These are phyloP conservation scores for Drosophila santomea DNA, from an alignment of 1,140 invertebrate genomes.

Conservation along the genomic window DNA sequence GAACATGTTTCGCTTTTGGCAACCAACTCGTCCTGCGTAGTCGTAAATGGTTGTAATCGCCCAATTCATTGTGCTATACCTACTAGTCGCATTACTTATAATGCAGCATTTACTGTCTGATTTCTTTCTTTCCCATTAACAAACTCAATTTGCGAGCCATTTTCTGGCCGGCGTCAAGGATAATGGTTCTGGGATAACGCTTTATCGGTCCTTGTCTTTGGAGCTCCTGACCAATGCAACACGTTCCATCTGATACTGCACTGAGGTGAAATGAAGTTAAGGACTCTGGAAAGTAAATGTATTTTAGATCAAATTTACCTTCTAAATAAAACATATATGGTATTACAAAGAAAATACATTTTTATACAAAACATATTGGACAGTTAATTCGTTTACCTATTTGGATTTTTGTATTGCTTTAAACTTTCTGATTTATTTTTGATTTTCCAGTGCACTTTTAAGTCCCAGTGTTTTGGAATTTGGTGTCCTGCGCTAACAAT, in stretches of 20 bases:
- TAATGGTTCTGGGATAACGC: constrained; percentile 62
- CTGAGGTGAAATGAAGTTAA: background rate
- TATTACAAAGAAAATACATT: background rate
- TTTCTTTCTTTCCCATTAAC: constrained; percentile 64
- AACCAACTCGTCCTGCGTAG: constrained; percentile 51
- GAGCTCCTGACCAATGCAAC: constrained; percentile 65
- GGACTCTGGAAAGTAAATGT: too few species aligned
- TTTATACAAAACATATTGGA: background rate
- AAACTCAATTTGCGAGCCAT: constrained; percentile 71
- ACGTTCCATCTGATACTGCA: constrained; percentile 50
- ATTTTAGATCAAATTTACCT: too few species aligned
- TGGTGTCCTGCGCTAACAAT: constrained; percentile 45
- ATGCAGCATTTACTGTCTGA: constrained; percentile 51
- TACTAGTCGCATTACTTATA: constrained; percentile 41
- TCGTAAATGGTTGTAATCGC: background rate
- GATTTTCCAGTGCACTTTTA: background rate
- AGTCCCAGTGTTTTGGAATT: constrained; percentile 13
- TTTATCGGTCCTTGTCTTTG: constrained; percentile 60
- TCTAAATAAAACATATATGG: too few species aligned
- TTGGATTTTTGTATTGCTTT: background rate
- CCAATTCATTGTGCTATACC: background rate
- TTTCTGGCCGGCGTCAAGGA: constrained; percentile 58
- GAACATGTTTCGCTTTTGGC: constrained; percentile 62
- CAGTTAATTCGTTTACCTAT: too few species aligned
- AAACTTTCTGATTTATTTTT: background rate